These are phyloP conservation scores for Drosophila funebris DNA, from an alignment of 1,140 invertebrate genomes.

Conservation along the genomic window DNA sequence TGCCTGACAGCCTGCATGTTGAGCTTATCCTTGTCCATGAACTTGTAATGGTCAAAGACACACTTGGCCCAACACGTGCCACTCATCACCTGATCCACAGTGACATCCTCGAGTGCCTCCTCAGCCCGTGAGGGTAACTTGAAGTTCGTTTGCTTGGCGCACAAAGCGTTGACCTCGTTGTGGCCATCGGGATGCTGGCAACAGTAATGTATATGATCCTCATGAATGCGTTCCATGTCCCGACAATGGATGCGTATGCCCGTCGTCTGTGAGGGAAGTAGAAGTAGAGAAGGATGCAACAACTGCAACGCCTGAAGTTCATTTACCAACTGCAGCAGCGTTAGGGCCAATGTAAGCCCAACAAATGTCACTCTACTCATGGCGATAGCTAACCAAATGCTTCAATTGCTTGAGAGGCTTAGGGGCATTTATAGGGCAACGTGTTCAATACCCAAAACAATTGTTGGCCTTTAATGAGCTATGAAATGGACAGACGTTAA, in stretches of 20 bases:
- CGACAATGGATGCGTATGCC: constrained; percentile 42
- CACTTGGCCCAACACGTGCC: constrained; percentile 67
- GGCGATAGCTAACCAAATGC: background rate
- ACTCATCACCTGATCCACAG: constrained; percentile 56
- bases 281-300: too few relatives aligned
- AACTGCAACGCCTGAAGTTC: background rate
- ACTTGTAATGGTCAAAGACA: constrained; percentile 60
- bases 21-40: constrained; percentile 46
- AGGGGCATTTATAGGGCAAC: constrained; percentile 17
- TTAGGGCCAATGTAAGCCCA: background rate
- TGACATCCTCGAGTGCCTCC: constrained; percentile 66
- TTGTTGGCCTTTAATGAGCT: constrained; percentile 36
- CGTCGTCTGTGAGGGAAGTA: constrained; percentile 2
- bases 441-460: constrained; percentile 18
- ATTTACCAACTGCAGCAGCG: constrained; percentile 14
- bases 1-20: constrained; percentile 58
- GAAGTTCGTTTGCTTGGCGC: constrained; percentile 59
- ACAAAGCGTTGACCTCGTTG: constrained; percentile 56
- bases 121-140: constrained; percentile 41
- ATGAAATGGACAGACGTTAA: constrained; percentile 25
- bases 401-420: background rate
- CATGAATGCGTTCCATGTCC: constrained; percentile 55
- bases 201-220: constrained; percentile 71
- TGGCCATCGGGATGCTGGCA: constrained; percentile 72
- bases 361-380: constrained; percentile 7